Evolutionary conservation across 2,797 vertebrate genomes (phyloP).

Genomic region (Aeoliscus strigatus): DNA sequence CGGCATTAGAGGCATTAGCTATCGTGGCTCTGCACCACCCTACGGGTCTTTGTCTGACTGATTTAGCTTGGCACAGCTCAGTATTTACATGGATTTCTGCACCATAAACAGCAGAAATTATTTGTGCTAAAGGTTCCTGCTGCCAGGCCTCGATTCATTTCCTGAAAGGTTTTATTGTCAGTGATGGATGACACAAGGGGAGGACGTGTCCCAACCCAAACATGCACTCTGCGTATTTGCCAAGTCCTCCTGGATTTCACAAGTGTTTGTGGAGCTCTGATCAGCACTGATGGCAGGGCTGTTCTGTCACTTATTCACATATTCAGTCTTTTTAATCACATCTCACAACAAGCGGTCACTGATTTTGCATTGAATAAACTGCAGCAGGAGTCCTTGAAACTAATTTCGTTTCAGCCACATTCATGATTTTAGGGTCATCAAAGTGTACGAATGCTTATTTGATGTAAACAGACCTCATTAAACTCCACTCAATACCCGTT

Average conservation of each 20-base stretch:
- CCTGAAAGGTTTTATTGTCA: conserved; percentile 27
- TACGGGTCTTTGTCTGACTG: too few species aligned
- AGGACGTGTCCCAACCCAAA: conserved; percentile 1
- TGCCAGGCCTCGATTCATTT: conserved; percentile 32
- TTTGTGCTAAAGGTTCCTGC: conserved; percentile 18
- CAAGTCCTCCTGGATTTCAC: conserved; percentile 19
- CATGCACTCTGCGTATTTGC: not conserved
- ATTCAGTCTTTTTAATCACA: conserved; percentile 19
- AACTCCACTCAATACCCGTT: too few species aligned
- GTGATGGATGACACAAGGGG: not conserved
- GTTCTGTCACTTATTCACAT: conserved; percentile 19
- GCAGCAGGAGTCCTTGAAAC: conserved; percentile 1
- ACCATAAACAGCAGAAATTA: conserved; percentile 24
- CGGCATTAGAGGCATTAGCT: too few species aligned
- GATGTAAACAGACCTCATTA: too few species aligned
- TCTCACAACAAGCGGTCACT: conserved; percentile 20
- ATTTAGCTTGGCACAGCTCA: too few species aligned
- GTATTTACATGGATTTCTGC: too few species aligned
- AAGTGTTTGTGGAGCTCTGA: conserved; percentile 20
- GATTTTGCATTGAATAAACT: conserved; percentile 8
- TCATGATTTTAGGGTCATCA: conserved; percentile 14
- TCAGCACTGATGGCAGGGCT: conserved; percentile 23
- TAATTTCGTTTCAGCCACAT: conserved; percentile 9
- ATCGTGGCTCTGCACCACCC: too few species aligned
- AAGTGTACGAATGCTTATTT: conserved; percentile 3